Percentiles rank a stretch among this genome's conserved stretches.
phyloP scores from a whole-genome alignment of 2,888 invertebrate genomes.

The Aleiodes leptofemur region DNA sequence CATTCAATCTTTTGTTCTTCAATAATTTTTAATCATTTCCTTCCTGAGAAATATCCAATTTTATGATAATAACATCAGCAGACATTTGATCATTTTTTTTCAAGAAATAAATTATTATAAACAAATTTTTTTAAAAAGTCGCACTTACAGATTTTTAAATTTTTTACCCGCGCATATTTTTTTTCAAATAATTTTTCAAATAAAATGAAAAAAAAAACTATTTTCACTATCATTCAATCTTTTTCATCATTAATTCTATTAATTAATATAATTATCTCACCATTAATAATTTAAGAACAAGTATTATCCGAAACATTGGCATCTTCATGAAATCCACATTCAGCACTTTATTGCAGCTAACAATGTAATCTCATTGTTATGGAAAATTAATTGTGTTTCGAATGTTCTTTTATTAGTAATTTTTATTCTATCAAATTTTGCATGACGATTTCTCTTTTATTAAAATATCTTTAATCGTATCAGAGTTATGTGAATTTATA shows the following conservation, averaged over 20 bases:
- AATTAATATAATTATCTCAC: background rate
- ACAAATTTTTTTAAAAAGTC: too few relatives aligned
- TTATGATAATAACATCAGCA: too few relatives aligned
- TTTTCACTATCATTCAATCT: background rate
- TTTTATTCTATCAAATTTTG: background rate
- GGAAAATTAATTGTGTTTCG: background rate
- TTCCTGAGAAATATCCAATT: too few relatives aligned
- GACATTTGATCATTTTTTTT: too few relatives aligned
- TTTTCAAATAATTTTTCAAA: too few relatives aligned
- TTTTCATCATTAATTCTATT: background rate
- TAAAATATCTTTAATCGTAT: background rate
- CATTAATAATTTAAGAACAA: background rate
- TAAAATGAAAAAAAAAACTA: too few relatives aligned
- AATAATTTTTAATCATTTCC: background rate
- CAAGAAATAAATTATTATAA: too few relatives aligned
- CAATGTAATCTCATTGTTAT: conserved; percentile 18
- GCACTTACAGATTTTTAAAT: too few relatives aligned
- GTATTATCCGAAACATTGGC: conserved; percentile 2
- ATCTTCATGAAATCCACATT: conserved; percentile 8
- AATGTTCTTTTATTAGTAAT: background rate
- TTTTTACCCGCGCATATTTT: too few relatives aligned
- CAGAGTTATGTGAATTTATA: background rate
- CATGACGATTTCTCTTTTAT: background rate
- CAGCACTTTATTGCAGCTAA: background rate
- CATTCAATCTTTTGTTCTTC: background rate